A percentile compares a stretch with the other conserved stretches of the same genome.
These are phyloP conservation scores for Onychostoma macrolepis DNA, from an alignment of 2,113 vertebrate genomes.

Conservation along the genomic window DNA sequence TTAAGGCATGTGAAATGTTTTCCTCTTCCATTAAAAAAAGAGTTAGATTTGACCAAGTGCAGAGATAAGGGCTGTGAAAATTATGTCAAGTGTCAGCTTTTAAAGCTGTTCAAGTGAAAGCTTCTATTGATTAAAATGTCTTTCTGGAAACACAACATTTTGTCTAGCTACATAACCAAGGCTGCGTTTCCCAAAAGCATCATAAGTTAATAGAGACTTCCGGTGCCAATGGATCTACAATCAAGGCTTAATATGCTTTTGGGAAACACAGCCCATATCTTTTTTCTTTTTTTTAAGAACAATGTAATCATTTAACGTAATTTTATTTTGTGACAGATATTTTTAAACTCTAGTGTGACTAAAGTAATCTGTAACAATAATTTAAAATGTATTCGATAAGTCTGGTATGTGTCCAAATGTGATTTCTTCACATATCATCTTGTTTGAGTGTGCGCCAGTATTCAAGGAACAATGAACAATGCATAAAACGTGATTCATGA, in stretches of 20 bases:
- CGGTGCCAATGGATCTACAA: background rate
- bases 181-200: background rate
- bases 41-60: conserved; percentile 52
- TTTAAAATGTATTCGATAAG: no score
- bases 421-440: no score
- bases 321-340: background rate
- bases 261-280: background rate
- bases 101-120: conserved; percentile 28
- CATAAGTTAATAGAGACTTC: background rate
- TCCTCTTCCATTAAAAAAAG: conserved; percentile 14
- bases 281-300: background rate
- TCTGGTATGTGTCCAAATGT: no score
- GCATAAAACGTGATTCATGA: no score
- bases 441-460: no score
- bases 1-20: conserved; percentile 53
- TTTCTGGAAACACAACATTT: conserved; percentile 8
- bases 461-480: no score
- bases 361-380: no score
- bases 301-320: background rate
- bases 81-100: conserved; percentile 52
- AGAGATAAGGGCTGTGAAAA: conserved; percentile 49
- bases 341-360: background rate
- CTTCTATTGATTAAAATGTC: conserved; percentile 6
- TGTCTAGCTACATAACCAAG: background rate
- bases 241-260: background rate